Conservation (phyloP, 1,140 invertebrate genomes). For the Orussus abietinus region DNA sequence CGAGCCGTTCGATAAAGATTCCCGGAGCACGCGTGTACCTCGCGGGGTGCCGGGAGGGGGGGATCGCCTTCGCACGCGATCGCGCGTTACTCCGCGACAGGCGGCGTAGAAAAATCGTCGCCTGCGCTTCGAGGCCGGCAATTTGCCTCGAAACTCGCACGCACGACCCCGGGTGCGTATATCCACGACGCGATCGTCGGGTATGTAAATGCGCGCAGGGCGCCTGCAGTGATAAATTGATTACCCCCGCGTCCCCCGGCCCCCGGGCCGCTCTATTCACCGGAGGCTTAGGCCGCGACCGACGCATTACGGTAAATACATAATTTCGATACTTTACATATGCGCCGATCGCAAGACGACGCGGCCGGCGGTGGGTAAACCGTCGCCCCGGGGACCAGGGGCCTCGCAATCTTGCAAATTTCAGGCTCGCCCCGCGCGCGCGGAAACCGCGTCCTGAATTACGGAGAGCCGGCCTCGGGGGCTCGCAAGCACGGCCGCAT, state of each 20-base stretch:
- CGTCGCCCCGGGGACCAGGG: constrained; percentile 8
- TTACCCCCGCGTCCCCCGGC: constrained; percentile 21
- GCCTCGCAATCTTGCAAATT: constrained; percentile 21
- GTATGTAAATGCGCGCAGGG: constrained; percentile 47
- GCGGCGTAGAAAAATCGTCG: too few species aligned
- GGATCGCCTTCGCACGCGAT: too few species aligned
- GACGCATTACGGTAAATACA: constrained; percentile 45
- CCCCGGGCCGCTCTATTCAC: constrained; percentile 2
- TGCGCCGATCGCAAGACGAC: constrained; percentile 16
- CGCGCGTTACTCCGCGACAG: too few species aligned
- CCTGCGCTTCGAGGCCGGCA: too few species aligned
- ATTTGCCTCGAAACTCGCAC: neutral
- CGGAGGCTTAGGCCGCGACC: too few species aligned
- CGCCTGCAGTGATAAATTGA: constrained; percentile 49
- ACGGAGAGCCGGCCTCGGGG: too few species aligned
- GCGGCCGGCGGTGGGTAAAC: constrained; percentile 4
- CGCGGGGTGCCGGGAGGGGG: too few species aligned
- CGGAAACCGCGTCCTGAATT: constrained; percentile 16
- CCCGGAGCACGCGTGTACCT: too few species aligned
- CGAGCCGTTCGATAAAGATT: too few species aligned
- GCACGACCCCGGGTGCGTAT: too few species aligned
- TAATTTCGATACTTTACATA: constrained; percentile 42
- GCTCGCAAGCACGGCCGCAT: too few species aligned
- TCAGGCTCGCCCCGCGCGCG: constrained; percentile 9
- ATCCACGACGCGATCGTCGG: constrained; percentile 37